Conservation (phyloP, 1,140 invertebrate genomes). For the Zeugodacus cucurbitae region DNA sequence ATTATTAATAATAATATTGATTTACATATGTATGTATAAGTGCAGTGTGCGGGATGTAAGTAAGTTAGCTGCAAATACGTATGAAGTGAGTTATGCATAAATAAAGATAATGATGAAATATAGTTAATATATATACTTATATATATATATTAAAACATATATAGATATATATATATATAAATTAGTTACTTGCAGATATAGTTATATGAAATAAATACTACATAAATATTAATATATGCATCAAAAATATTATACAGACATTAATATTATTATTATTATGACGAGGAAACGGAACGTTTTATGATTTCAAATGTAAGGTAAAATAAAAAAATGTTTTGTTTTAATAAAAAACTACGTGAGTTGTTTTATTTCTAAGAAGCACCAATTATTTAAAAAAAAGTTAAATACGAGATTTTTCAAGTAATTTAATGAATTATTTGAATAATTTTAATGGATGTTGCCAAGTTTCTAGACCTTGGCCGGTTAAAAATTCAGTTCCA, state of each 20-base stretch:
- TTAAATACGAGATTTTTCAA: too few species aligned
- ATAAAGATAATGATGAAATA: neutral
- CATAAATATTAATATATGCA: constrained; percentile 34
- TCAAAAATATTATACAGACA: constrained; percentile 18
- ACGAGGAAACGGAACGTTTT: constrained; percentile 2
- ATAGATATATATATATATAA: constrained; percentile 6
- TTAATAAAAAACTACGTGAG: neutral
- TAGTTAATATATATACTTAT: neutral
- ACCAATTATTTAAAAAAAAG: too few species aligned
- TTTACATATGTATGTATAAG: neutral
- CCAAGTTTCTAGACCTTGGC: too few species aligned
- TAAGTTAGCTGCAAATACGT: neutral
- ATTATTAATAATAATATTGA: neutral
- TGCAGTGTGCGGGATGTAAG: neutral
- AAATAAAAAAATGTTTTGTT: constrained; percentile 38
- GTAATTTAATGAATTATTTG: too few species aligned
- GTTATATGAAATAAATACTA: constrained; percentile 18
- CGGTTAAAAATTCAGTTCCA: too few species aligned
- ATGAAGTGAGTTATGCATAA: neutral
- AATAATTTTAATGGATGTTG: too few species aligned
- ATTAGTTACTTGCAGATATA: constrained; percentile 35
- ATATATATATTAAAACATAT: neutral
- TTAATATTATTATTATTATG: constrained; percentile 17
- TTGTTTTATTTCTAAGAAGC: neutral
- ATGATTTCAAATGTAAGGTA: constrained; percentile 21